phyloP scores from a whole-genome alignment of 2,113 vertebrate species.

The Choloepus hoffmanni region DNA sequence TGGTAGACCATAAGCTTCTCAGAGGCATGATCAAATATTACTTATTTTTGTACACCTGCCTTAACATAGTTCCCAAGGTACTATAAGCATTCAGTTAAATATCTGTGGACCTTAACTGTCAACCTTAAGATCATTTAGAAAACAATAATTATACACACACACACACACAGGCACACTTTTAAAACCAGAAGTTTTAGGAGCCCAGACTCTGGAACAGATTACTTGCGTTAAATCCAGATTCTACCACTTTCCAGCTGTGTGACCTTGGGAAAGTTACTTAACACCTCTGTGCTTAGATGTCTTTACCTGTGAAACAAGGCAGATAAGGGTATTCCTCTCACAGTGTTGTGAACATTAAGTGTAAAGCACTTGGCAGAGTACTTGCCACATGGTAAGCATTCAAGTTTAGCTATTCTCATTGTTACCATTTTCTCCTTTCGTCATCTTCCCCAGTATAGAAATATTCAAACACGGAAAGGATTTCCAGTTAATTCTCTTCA shows the following conservation, averaged over 20 bases:
- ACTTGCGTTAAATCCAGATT: constrained; percentile 4
- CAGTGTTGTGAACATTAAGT: neutral
- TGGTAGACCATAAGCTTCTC: neutral
- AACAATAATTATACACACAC: neutral
- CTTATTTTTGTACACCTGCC: constrained; percentile 15
- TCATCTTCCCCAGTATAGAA: constrained; percentile 52
- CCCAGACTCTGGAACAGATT: neutral
- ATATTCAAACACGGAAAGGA: constrained; percentile 63
- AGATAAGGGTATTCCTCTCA: neutral
- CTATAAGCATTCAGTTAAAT: neutral
- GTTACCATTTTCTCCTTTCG: constrained; percentile 42
- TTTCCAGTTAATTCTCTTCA: constrained; percentile 49
- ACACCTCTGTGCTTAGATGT: constrained; percentile 27
- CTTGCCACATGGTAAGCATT: neutral
- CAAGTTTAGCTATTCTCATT: neutral
- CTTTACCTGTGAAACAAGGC: constrained; percentile 30
- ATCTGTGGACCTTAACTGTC: neutral
- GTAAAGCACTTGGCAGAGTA: neutral
- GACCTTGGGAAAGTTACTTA: neutral
- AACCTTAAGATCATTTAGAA: constrained; percentile 7
- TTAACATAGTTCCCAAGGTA: constrained; percentile 14
- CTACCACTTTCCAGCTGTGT: neutral
- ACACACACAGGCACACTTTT: neutral
- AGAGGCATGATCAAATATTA: neutral
- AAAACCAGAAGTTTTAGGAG: neutral